phyloP scores from a whole-genome alignment of 1,140 invertebrate genomes.

The Drosophila baimaii region DNA sequence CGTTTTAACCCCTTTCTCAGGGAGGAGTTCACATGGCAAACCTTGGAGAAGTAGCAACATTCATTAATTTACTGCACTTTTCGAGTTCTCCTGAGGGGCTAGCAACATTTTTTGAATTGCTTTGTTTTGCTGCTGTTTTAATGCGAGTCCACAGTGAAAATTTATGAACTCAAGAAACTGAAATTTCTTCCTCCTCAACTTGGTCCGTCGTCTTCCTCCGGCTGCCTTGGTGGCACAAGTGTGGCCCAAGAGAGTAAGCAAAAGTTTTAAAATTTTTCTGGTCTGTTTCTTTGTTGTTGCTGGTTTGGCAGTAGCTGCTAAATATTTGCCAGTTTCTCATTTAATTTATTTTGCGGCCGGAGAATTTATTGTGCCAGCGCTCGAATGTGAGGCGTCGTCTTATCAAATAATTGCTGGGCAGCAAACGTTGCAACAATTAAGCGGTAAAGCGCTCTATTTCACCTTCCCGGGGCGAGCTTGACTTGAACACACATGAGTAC shows the following conservation, averaged over 20 bases:
- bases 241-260: conserved; percentile 40
- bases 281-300: conserved; percentile 22
- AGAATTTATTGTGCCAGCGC: conserved; percentile 65
- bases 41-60: conserved; percentile 38
- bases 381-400: conserved; percentile 71
- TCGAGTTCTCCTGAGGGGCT: conserved; percentile 38
- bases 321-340: conserved; percentile 72
- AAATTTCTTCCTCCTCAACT: conserved; percentile 56
- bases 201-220: conserved; percentile 23
- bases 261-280: conserved; percentile 45
- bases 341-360: conserved; percentile 75
- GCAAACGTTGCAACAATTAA: conserved; percentile 81
- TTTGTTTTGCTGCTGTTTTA: conserved; percentile 65
- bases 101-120: conserved; percentile 57
- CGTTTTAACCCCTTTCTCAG: conserved; percentile 4
- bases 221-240: conserved; percentile 28
- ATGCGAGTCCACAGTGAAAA: conserved; percentile 64
- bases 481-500: conserved; percentile 9
- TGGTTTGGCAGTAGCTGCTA: conserved; percentile 36
- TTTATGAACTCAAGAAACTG: conserved; percentile 74
- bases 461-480: conserved; percentile 16
- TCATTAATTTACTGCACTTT: conserved; percentile 78
- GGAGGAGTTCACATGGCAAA: conserved; percentile 7
- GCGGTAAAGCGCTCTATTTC: conserved; percentile 60
- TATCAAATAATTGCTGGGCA: conserved; percentile 84